phyloP scores from a whole-genome alignment of 2,113 vertebrate species.

The Hylia prasina region DNA sequence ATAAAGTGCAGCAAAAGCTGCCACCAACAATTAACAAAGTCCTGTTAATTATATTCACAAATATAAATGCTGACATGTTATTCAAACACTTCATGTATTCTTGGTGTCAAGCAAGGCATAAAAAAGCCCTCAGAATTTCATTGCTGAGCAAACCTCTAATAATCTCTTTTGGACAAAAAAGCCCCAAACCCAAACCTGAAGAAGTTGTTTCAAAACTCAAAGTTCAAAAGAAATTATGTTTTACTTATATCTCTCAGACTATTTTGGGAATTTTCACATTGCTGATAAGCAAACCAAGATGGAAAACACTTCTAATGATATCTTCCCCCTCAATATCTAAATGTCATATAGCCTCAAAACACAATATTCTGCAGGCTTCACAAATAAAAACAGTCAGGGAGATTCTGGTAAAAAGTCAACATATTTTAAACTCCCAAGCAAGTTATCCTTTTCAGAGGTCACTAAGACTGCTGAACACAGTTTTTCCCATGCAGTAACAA shows the following conservation, averaged over 20 bases:
- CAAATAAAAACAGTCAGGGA: not conserved
- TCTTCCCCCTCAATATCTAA: not conserved
- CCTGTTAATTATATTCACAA: not conserved
- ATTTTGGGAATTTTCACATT: not conserved
- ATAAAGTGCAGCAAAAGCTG: not conserved
- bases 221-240: not conserved
- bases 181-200: not conserved
- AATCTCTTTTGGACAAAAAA: rapidly evolving
- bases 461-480: conserved; percentile 19
- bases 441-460: conserved; percentile 46
- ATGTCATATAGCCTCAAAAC: not conserved
- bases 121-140: not conserved
- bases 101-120: not conserved
- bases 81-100: not conserved
- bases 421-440: conserved; percentile 9
- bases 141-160: not conserved
- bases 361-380: not conserved
- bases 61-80: not conserved
- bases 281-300: not conserved
- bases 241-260: not conserved
- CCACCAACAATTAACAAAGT: not conserved
- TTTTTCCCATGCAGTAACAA: conserved; percentile 4
- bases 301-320: not conserved
- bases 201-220: not conserved
- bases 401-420: not conserved